Evolutionary conservation across 2,797 vertebrate species (phyloP), one percentile per base, ranked within the genome.

Genomic region (Myotis pilosus): DNA sequence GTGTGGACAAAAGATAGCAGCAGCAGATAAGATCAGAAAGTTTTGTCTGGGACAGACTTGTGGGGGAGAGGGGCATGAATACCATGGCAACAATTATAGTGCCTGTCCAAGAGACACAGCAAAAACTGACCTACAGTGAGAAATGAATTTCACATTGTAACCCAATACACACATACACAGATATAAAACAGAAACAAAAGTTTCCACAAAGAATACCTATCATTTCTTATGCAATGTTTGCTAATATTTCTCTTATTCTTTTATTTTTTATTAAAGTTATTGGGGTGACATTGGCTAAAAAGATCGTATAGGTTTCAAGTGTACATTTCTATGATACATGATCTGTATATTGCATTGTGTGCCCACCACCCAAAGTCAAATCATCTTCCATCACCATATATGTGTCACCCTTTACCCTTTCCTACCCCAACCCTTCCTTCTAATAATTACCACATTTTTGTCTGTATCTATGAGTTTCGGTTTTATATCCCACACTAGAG

Each of bases 131-230:
- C 6, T 87, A 62, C 38, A 30, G 12, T 38, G 20, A 86, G n/a
- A 68, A 89, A 83, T 75, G 38, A 91, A 85, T 82, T 76, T 68
- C 49, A 75, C 5, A 78, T 22, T 80, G 55, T 87, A n/a, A 92
- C 33, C 19, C 6, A 72, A 78, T 55, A 55, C 33, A 93, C 23
- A 72, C 38, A 89, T 28, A 71, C 16, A 60, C 1, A 12, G 1
- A 84, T 22, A 38, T 1, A 91, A 94, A 92, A 47, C 19, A 64
- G 51, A 86, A 95, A 69, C 20, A 44, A 64, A 22, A 66, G 19
- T 33, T 87, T 87, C 47, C 51, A 30, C 47, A 75, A 44, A n/a
- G 4, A 80, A 89, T 55, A 66, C 19, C 36, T 69, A 87, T 22
- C 2, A 44, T 44, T 87, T 91, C 33, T 66, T 88, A 92, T 47